Evolutionary conservation across 2,888 invertebrate species (phyloP).

Genomic region (Dyspetes luteomarginatus): DNA sequence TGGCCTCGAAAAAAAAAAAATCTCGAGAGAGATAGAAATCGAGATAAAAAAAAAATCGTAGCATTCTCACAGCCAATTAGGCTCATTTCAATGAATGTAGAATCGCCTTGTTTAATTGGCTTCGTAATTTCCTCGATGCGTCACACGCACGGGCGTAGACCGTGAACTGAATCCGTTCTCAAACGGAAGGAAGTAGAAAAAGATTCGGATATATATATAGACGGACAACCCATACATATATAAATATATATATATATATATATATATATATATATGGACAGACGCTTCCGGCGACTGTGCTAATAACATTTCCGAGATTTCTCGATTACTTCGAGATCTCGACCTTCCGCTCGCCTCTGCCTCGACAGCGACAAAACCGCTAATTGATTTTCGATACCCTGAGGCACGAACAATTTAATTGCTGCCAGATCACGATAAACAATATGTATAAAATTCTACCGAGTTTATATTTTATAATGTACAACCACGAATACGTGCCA

Average conservation of each 20-base stretch:
- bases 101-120: slow-evolving; percentile 75
- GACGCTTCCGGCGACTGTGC: slow-evolving; percentile 40
- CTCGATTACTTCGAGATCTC: slow-evolving; percentile 40
- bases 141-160: slow-evolving; percentile 65
- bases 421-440: slow-evolving; percentile 42
- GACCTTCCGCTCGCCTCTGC: slow-evolving; percentile 50
- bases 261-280: not conserved
- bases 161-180: slow-evolving; percentile 65
- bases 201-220: slow-evolving; percentile 21
- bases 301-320: slow-evolving; percentile 46
- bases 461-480: not conserved
- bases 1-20: slow-evolving; percentile 49
- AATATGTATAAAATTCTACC: slow-evolving; percentile 1
- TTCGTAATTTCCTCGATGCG: slow-evolving; percentile 59
- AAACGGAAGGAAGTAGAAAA: slow-evolving; percentile 57
- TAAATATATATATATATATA: not conserved
- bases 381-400: slow-evolving; percentile 65
- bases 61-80: slow-evolving; percentile 77
- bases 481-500: slow-evolving; percentile 5
- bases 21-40: not conserved
- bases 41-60: slow-evolving; percentile 40
- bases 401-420: slow-evolving; percentile 60
- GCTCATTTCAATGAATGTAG: slow-evolving; percentile 70
- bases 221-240: not conserved
- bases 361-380: slow-evolving; percentile 54